phyloP scores from a whole-genome alignment of 2,888 invertebrate species.

The Drosophila putrida region DNA sequence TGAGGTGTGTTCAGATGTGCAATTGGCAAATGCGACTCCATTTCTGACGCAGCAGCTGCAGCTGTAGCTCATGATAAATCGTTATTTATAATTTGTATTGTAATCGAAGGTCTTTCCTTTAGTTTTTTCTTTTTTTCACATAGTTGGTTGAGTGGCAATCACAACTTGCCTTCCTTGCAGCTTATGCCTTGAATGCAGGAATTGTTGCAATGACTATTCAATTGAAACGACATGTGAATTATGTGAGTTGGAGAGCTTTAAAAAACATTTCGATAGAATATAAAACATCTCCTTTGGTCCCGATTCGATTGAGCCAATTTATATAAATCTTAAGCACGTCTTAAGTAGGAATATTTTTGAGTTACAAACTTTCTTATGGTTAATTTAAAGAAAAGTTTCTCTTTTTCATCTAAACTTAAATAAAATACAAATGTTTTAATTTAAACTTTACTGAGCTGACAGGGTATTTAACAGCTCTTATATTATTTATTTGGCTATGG shows the following conservation, averaged over 20 bases:
- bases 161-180: slow-evolving; percentile 16
- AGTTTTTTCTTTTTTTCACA: slow-evolving; percentile 17
- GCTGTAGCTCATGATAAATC: slow-evolving; percentile 67
- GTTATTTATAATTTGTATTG: slow-evolving; percentile 80
- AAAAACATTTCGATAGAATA: slow-evolving; percentile 10
- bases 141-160: slow-evolving; percentile 59
- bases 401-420: no score
- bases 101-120: slow-evolving; percentile 58
- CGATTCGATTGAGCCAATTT: not conserved
- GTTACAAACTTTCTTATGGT: not conserved
- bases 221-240: slow-evolving; percentile 4
- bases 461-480: not conserved
- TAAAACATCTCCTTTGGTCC: not conserved
- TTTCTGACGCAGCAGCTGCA: slow-evolving; percentile 35
- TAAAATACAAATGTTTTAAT: no score
- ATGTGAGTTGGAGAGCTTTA: slow-evolving; percentile 3
- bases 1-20: slow-evolving; percentile 72
- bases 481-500: not conserved
- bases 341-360: not conserved
- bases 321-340: not conserved
- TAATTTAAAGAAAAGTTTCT: not conserved
- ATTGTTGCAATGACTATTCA: slow-evolving; percentile 21
- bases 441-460: not conserved
- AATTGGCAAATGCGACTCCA: slow-evolving; percentile 63
- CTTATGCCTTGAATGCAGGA: slow-evolving; percentile 12